These are phyloP conservation scores for Kryptolebias marmoratus DNA, from an alignment of 2,113 vertebrate species.

Conservation along the genomic window DNA sequence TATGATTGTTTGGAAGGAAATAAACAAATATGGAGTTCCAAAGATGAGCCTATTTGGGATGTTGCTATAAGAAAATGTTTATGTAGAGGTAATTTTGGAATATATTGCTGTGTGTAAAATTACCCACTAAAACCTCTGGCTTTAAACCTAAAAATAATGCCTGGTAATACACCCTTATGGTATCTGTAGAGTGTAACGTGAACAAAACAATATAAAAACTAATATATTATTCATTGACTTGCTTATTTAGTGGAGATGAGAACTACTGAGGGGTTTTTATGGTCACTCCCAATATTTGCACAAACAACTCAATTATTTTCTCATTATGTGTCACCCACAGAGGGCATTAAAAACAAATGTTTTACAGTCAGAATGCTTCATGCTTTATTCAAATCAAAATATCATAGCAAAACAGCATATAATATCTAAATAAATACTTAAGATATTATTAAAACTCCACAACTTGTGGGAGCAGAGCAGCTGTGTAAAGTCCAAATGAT, in stretches of 20 bases:
- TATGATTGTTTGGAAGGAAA: too few relatives aligned
- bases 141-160: too few relatives aligned
- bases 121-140: not conserved
- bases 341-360: conserved; percentile 59
- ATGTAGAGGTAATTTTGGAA: too few relatives aligned
- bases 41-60: too few relatives aligned
- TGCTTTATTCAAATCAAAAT: conserved; percentile 53
- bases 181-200: not conserved
- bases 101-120: too few relatives aligned
- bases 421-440: conserved; percentile 24
- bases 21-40: too few relatives aligned
- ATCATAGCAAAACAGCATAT: conserved; percentile 22
- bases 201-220: not conserved
- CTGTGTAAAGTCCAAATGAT: not conserved
- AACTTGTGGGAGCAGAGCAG: not conserved
- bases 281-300: conserved; percentile 34
- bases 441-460: conserved; percentile 8
- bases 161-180: not conserved
- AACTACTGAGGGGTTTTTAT: conserved; percentile 23
- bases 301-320: conserved; percentile 55
- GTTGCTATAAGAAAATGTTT: too few relatives aligned
- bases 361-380: conserved; percentile 44
- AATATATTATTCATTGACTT: conserved; percentile 4
- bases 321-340: conserved; percentile 44
- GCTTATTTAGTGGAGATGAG: conserved; percentile 1